phyloP scores from a whole-genome alignment of 2,113 vertebrate species.

The Opisthocomus hoazin region DNA sequence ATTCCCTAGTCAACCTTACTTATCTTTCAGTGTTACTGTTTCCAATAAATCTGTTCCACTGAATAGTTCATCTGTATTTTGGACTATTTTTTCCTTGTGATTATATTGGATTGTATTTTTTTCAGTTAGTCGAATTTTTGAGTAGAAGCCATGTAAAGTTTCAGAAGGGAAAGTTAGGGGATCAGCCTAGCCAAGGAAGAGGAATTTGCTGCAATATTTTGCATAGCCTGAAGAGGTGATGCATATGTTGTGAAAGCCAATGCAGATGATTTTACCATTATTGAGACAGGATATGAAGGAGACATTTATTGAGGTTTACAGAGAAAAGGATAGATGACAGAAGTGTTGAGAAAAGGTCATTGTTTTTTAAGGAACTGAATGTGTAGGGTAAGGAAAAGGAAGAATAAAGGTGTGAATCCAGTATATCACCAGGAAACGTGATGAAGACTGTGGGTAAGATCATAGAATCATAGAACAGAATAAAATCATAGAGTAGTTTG shows the following conservation, averaged over 20 bases:
- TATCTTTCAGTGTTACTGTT: neutral
- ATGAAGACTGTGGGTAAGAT: neutral
- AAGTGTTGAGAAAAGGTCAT: neutral
- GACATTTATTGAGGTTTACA: neutral
- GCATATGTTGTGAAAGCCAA: neutral
- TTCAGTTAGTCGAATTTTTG: neutral
- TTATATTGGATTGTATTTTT: neutral
- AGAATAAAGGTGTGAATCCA: neutral
- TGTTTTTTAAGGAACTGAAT: neutral
- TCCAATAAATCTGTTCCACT: neutral
- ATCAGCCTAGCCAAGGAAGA: neutral
- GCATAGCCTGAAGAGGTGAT: neutral
- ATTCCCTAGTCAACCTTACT: too few relatives aligned
- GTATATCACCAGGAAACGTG: neutral
- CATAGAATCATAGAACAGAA: too few relatives aligned
- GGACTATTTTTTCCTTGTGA: neutral
- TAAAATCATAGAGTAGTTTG: too few relatives aligned
- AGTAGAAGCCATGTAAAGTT: neutral
- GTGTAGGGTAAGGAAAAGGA: neutral
- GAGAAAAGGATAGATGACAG: neutral
- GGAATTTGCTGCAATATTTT: neutral
- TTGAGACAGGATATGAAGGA: neutral
- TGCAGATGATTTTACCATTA: neutral
- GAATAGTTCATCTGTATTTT: neutral
- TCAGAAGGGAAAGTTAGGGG: neutral